These are phyloP conservation scores for Pseudochromis fuscus DNA, from an alignment of 2,797 vertebrate species.

Conservation along the genomic window DNA sequence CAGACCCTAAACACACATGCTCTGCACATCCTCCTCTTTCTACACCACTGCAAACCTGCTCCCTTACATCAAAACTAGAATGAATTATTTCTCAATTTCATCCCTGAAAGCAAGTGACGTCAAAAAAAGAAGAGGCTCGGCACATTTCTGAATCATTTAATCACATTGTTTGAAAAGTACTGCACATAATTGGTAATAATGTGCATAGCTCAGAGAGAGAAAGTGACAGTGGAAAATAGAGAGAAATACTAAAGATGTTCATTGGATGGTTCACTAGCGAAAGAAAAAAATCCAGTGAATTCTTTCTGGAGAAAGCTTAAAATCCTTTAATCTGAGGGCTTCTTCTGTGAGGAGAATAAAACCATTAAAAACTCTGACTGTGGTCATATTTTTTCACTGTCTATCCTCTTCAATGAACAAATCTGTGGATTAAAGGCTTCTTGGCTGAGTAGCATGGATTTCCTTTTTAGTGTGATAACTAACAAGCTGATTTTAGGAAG, in stretches of 20 bases:
- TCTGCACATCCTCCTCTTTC: background rate
- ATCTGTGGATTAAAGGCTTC: slow-evolving; percentile 40
- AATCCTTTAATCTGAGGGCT: slow-evolving; percentile 48
- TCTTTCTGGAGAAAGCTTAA: slow-evolving; percentile 37
- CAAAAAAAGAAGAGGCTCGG: slow-evolving; percentile 7
- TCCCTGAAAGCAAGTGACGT: slow-evolving; percentile 1
- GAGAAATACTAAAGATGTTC: slow-evolving; percentile 13
- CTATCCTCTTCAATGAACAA: slow-evolving; percentile 26
- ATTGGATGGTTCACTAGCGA: slow-evolving; percentile 12
- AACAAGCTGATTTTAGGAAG: slow-evolving; percentile 19
- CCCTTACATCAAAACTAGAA: background rate
- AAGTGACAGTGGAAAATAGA: slow-evolving; percentile 11
- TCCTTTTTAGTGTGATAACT: slow-evolving; percentile 11
- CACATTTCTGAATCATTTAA: slow-evolving; percentile 1
- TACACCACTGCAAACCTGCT: background rate
- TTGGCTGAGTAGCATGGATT: slow-evolving; percentile 15
- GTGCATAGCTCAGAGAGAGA: background rate
- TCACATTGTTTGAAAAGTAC: slow-evolving; percentile 1
- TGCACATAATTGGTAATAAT: slow-evolving; percentile 2
- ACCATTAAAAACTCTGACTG: slow-evolving; percentile 34
- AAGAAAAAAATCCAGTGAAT: slow-evolving; percentile 39
- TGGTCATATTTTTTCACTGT: slow-evolving; percentile 33
- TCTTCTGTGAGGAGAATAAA: slow-evolving; percentile 40
- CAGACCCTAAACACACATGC: background rate
- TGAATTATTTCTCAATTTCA: background rate